A percentile compares a stretch with the other conserved stretches of the same genome.
Evolutionary conservation across 2,797 vertebrate species (phyloP).

Genomic region (Leucoraja ocellata): DNA sequence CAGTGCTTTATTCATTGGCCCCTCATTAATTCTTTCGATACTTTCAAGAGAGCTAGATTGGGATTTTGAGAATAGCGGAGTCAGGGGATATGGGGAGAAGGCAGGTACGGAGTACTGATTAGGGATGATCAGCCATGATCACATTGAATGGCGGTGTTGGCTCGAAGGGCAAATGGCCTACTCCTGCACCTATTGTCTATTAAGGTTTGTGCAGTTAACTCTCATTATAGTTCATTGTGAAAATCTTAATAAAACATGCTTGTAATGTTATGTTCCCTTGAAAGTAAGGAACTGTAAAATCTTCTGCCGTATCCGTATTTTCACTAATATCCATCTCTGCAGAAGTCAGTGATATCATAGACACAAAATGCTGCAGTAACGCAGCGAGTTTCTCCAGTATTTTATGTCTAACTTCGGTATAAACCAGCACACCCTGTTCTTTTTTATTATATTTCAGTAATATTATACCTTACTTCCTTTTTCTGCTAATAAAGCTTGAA

Average conservation of each 20-base stretch:
- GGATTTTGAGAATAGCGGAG: no score
- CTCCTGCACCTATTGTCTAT: no score
- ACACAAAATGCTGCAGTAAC: no score
- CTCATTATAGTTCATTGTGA: not conserved
- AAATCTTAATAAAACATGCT: not conserved
- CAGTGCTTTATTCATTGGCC: not conserved
- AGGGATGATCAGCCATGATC: no score
- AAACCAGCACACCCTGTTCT: no score
- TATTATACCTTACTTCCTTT: not conserved
- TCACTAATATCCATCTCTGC: not conserved
- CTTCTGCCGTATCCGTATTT: not conserved
- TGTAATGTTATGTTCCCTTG: not conserved
- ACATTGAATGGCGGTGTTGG: no score
- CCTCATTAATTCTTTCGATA: not conserved
- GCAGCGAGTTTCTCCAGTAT: no score
- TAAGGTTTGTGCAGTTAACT: not conserved
- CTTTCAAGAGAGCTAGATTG: no score
- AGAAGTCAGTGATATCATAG: not conserved
- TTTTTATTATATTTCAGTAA: not conserved
- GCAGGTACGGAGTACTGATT: no score
- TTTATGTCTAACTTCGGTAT: no score
- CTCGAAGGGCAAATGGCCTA: no score
- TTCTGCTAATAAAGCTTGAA: not conserved
- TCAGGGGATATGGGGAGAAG: no score
- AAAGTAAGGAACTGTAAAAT: not conserved